Percentiles rank a stretch among this genome's conserved stretches.
phyloP scores from a whole-genome alignment of 2,113 vertebrate genomes.

The Calypte anna region DNA sequence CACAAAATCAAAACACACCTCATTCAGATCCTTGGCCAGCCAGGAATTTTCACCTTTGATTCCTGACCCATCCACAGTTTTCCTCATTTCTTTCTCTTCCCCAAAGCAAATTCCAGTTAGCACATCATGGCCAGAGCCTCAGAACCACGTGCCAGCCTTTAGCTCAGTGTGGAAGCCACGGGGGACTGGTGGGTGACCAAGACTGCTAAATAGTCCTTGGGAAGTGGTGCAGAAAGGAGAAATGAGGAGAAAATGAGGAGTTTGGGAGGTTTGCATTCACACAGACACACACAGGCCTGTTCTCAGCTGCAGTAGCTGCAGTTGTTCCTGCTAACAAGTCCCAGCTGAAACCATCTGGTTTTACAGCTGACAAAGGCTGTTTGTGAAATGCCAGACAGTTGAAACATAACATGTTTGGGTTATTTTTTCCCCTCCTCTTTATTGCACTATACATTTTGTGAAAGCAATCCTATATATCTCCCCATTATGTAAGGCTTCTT shows the following conservation, averaged over 20 bases:
- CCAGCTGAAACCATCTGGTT: neutral
- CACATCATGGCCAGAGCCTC: rapidly evolving
- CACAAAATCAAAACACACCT: neutral
- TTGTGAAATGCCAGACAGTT: neutral
- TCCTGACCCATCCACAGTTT: neutral
- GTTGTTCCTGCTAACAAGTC: neutral
- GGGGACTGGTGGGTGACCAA: neutral
- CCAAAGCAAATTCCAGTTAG: neutral
- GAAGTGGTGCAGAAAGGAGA: neutral
- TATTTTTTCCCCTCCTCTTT: neutral
- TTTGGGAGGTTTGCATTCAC: neutral
- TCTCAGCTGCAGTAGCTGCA: neutral
- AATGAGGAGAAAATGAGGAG: neutral
- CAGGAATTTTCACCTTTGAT: neutral
- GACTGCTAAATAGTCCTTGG: neutral
- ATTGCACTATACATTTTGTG: neutral
- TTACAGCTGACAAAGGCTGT: neutral
- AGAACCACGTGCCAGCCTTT: neutral
- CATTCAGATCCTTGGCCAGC: neutral
- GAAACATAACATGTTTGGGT: neutral
- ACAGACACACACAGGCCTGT: neutral
- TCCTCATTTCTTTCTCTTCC: neutral
- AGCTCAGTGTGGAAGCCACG: neutral
- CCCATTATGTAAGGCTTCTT: neutral
- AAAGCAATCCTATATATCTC: neutral